phyloP scores from a whole-genome alignment of 2,797 vertebrate genomes.

The Premnoplex brunnescens region DNA sequence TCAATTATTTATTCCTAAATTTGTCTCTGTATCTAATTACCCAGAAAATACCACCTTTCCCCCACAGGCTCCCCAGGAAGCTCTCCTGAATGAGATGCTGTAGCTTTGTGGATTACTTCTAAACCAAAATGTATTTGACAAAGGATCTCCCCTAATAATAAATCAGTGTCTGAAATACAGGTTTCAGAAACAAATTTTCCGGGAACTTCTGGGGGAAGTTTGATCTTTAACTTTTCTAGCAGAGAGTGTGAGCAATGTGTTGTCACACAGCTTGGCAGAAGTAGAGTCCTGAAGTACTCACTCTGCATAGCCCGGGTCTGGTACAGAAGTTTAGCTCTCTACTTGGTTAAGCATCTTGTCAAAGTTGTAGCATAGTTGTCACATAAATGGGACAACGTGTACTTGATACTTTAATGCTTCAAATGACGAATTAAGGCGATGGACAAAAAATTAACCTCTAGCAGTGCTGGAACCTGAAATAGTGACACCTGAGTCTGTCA shows the following conservation, averaged over 20 bases:
- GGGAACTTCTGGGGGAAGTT: neutral
- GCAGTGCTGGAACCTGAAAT: neutral
- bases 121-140: neutral
- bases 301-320: neutral
- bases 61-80: neutral
- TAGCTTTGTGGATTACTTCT: neutral
- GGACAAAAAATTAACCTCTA: neutral
- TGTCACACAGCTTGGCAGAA: neutral
- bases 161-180: neutral
- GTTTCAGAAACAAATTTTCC: neutral
- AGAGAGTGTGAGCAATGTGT: fast-evolving
- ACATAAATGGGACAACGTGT: neutral
- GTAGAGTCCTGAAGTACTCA: neutral
- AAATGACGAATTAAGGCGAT: neutral
- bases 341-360: neutral
- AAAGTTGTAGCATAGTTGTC: neutral
- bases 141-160: neutral
- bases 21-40: neutral
- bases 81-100: neutral
- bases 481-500: neutral
- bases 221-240: neutral
- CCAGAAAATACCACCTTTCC: neutral
- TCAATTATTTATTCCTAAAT: neutral
- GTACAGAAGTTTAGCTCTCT: neutral
- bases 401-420: neutral